Percentiles rank a stretch among this genome's conserved stretches.
Evolutionary conservation across 2,888 invertebrate species (phyloP).

Genomic region (Noctua janthina): DNA sequence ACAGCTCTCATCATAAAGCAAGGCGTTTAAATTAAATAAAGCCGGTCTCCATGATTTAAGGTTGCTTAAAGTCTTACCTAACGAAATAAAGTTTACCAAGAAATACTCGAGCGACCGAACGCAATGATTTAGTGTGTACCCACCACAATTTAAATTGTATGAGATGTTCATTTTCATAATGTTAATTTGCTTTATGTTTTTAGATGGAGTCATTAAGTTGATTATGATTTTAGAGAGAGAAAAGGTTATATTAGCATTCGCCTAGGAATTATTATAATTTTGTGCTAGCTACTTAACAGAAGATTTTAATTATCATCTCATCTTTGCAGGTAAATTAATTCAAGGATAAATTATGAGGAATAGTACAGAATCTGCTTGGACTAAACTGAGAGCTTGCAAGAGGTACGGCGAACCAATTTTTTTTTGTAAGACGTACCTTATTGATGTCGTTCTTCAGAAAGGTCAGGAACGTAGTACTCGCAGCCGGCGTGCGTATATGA

Average conservation of each 20-base stretch:
- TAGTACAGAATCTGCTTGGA: neutral
- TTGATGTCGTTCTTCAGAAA: neutral
- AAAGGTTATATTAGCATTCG: neutral
- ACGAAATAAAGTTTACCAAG: slow-evolving; percentile 62
- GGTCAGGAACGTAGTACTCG: neutral
- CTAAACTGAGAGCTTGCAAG: too few relatives aligned
- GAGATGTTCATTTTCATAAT: slow-evolving; percentile 53
- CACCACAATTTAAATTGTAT: slow-evolving; percentile 49
- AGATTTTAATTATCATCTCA: neutral
- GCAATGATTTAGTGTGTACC: slow-evolving; percentile 57
- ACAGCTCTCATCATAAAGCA: slow-evolving; percentile 68
- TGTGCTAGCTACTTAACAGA: too few relatives aligned
- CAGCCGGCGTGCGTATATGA: neutral
- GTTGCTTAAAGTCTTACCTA: slow-evolving; percentile 59
- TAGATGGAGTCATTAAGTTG: slow-evolving; percentile 11
- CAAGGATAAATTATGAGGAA: neutral
- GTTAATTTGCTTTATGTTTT: slow-evolving; percentile 52
- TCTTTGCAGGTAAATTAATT: neutral
- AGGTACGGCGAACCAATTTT: neutral
- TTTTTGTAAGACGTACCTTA: neutral
- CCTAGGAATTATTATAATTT: neutral
- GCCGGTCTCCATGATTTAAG: slow-evolving; percentile 74
- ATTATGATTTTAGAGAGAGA: slow-evolving; percentile 1
- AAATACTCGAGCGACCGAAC: slow-evolving; percentile 46
- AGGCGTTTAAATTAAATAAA: slow-evolving; percentile 76